phyloP scores from a whole-genome alignment of 2,888 invertebrate genomes.

The Nymphalis c-album region DNA sequence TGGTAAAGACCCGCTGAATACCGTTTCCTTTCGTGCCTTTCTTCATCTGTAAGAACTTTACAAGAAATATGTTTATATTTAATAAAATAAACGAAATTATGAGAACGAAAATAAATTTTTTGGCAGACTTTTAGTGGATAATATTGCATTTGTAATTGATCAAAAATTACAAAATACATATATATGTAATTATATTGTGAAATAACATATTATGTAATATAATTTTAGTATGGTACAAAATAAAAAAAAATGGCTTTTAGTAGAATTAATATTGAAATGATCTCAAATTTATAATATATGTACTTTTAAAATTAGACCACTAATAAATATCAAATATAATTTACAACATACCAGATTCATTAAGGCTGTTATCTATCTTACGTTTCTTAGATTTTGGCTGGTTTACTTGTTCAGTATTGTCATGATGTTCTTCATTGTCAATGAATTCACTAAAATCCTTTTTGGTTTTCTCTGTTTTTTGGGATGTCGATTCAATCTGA shows the following conservation, averaged over 20 bases:
- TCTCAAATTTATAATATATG: neutral
- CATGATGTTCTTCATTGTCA: conserved; percentile 42
- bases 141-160: too few relatives aligned
- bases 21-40: conserved; percentile 85
- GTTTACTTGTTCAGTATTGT: conserved; percentile 24
- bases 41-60: conserved; percentile 83
- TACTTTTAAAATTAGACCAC: neutral
- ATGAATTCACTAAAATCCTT: conserved; percentile 57
- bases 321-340: conserved; percentile 1
- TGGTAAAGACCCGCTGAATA: conserved; percentile 85
- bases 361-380: conserved; percentile 58
- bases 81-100: too few relatives aligned
- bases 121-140: too few relatives aligned
- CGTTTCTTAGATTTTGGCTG: conserved; percentile 46
- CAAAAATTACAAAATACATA: too few relatives aligned
- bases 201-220: too few relatives aligned
- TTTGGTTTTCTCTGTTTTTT: conserved; percentile 38
- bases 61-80: conserved; percentile 22
- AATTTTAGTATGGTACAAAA: too few relatives aligned
- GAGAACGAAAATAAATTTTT: too few relatives aligned
- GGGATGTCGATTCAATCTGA: conserved; percentile 19
- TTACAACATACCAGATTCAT: conserved; percentile 63
- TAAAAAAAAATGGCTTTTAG: too few relatives aligned
- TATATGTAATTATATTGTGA: too few relatives aligned
- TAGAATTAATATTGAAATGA: too few relatives aligned